Percentiles rank a stretch among this genome's conserved stretches.
Evolutionary conservation across 2,797 vertebrate species (phyloP).

Genomic region (Lagothrix lagotricha): DNA sequence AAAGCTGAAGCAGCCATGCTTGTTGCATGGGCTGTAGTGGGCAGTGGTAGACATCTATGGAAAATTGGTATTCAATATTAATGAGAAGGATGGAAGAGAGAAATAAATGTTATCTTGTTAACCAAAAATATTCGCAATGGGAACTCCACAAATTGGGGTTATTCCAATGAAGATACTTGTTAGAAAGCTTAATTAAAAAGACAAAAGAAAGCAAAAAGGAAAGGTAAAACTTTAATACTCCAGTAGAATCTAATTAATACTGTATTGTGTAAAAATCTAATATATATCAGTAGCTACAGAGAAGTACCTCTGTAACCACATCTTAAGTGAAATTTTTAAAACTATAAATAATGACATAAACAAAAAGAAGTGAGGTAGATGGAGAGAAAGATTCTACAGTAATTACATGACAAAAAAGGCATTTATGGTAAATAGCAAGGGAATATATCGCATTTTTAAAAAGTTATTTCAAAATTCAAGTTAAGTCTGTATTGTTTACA

Average conservation of each 20-base stretch:
- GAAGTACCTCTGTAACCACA: background rate
- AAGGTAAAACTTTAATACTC: background rate
- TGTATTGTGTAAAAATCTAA: background rate
- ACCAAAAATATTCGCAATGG: background rate
- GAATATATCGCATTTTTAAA: background rate
- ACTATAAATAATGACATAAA: background rate
- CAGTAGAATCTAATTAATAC: background rate
- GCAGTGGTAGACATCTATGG: background rate
- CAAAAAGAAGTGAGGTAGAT: no score
- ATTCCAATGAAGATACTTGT: background rate
- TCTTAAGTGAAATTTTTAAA: background rate
- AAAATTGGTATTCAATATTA: background rate
- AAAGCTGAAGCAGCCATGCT: background rate
- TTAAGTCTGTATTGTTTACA: background rate
- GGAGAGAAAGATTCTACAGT: background rate
- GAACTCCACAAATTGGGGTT: background rate
- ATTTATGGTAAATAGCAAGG: background rate
- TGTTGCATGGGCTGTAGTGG: background rate
- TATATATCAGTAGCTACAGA: background rate
- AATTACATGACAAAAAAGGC: background rate
- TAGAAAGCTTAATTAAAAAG: background rate
- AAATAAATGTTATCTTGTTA: background rate
- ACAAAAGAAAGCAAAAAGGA: background rate
- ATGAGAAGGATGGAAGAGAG: background rate
- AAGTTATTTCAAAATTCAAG: background rate